These are phyloP conservation scores for Thamnophis sirtalis DNA, from an alignment of 2,113 vertebrate genomes.

Conservation along the genomic window DNA sequence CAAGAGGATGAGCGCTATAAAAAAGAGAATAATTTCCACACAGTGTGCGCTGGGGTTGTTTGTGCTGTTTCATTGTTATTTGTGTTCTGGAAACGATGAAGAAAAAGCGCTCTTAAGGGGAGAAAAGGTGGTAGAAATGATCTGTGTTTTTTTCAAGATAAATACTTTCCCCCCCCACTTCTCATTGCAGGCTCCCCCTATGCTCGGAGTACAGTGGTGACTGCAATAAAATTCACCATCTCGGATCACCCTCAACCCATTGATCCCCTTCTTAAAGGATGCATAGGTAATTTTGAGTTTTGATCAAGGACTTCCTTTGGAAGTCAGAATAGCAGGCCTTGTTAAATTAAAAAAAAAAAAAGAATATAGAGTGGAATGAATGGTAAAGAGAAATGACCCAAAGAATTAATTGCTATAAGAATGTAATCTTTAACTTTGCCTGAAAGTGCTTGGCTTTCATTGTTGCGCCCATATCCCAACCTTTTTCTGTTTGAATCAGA, in stretches of 20 bases:
- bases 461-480: not conserved
- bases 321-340: accelerated
- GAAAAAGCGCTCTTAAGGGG: not conserved
- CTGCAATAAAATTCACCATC: conserved; percentile 89
- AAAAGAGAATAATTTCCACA: not conserved
- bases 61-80: not conserved
- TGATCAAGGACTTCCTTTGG: accelerated
- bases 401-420: not conserved
- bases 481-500: not conserved
- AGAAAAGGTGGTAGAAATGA: not conserved
- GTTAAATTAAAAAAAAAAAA: not conserved
- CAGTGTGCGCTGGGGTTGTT: not conserved
- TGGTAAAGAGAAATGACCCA: not conserved
- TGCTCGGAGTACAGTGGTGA: conserved; percentile 86
- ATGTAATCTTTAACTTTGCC: not conserved
- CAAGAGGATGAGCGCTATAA: not conserved
- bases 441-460: not conserved
- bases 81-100: not conserved
- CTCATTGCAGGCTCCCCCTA: conserved; percentile 74
- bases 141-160: not conserved
- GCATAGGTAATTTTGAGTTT: conserved; percentile 72
- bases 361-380: not conserved
- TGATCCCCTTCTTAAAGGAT: conserved; percentile 82
- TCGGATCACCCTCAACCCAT: conserved; percentile 86
- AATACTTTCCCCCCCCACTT: not conserved